Percentiles rank a stretch among this genome's conserved stretches.
These are phyloP conservation scores for Clarias magur DNA, from an alignment of 2,113 vertebrate genomes.

Conservation along the genomic window DNA sequence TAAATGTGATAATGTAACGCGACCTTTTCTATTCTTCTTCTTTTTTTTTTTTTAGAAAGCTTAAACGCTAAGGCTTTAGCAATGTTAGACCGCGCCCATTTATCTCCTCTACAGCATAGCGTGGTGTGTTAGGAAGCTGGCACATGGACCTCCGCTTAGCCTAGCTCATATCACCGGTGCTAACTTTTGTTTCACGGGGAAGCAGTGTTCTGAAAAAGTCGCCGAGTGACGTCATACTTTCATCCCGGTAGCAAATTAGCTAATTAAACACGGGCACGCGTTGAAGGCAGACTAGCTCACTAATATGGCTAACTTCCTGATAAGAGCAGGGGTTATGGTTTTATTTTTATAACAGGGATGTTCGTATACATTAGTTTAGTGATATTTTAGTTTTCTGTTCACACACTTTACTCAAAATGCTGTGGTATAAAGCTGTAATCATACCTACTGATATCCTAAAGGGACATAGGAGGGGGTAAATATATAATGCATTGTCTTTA, in stretches of 20 bases:
- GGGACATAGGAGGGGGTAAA: too few relatives aligned
- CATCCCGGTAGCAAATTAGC: background rate
- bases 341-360: background rate
- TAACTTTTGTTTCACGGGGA: background rate
- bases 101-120: background rate
- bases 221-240: background rate
- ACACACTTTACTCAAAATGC: too few relatives aligned
- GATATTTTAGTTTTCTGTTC: too few relatives aligned
- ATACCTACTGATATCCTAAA: too few relatives aligned
- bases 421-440: too few relatives aligned
- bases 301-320: background rate
- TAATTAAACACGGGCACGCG: background rate
- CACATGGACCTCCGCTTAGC: background rate
- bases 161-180: background rate
- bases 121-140: background rate
- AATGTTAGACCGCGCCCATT: constrained; percentile 34
- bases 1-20: background rate
- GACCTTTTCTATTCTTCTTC: background rate
- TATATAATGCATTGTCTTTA: too few relatives aligned
- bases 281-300: background rate
- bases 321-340: background rate
- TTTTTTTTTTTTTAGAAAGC: too few relatives aligned
- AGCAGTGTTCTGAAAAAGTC: background rate
- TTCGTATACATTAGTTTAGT: background rate
- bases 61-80: background rate